Base-by-base conservation (phyloP, 2,113 vertebrate species). In the Hippocampus barbouri region DNA sequence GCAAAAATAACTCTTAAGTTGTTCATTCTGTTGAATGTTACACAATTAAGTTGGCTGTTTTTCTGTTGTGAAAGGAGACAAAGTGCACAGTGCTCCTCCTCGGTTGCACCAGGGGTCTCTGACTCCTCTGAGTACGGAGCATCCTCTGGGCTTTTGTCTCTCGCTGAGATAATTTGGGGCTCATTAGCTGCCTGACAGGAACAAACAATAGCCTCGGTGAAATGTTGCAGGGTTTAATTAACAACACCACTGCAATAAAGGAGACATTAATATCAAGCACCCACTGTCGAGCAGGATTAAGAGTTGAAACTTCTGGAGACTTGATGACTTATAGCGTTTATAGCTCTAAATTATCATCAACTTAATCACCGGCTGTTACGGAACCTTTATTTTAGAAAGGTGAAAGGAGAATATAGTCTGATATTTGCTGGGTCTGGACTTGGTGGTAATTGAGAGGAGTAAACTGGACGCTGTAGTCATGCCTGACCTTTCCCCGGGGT, bases 181-280 rank as follows among this genome's bases (percentile, higher is more conserved):
- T 88, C 85, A 87, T 88, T 89, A 88, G 77, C 73, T 78, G 69
- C 85, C 77, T 88, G 75, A 74, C 66, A 79, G 80, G 75, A 83
- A 79, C 79, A 86, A 88, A 86, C 83, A 85, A 85, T 82, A 79
- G 83, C 70, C 62, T 74, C 71, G 81, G 76, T 83, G 78, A 85
- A 84, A 81, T 82, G 79, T 87, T 80, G 79, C 79, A 75, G 74
- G 72, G 75, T 85, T 85, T 87, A 87, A 89, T 89, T 87, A 87
- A 80, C 79, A 86, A 84, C 82, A 84, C 30, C 78, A 40, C 67
- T 49, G 67, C 72, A 72, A 57, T 78, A 80, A 69, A 71, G 73
- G 73, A 79, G 75, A 84, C 80, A 79, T 87, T 86, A 85, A 89
- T 77, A 82, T 82, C 72, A 81, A 62, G 30, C 34, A 23, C 64